Base-by-base conservation (phyloP, 2,888 invertebrate genomes). In the Glyphotaelius pellucidus region DNA sequence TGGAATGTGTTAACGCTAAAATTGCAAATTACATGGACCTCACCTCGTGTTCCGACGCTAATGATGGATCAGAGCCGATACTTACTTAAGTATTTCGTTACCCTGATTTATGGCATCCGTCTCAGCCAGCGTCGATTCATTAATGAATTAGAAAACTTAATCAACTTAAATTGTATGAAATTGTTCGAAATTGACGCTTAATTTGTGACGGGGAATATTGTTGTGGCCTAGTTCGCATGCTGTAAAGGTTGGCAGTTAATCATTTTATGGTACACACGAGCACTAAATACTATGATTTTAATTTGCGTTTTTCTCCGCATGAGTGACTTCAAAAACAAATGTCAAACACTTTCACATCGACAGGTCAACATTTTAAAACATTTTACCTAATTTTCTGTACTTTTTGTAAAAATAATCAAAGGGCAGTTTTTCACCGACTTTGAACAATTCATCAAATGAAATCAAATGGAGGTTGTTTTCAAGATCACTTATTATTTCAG, bases 21-120 rank as follows among this genome's bases (percentile, higher is more conserved):
- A 92, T 92, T 85, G 92, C 90, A 91, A 92, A 90, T 92, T 90
- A 91, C 32, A 89, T 90, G 91, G 88, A 67, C 52, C 89, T 35
- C 80, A 89, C 89, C 52, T 86, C 86, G 85, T 90, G 81, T 81
- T 42, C 90, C 90, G 90, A 67, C 88, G 84, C 87, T 38, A 88
- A 83, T 86, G 80, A 90, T 80, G 32, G 67, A 90, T 80, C 35
- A 31, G 7, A 90, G 42, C 84, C 79, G 31, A 80, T 90, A 79
- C 67, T 86, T 80, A 89, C 30, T 81, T 32, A 42, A 86, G 85
- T 90, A 92, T 86, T 92, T 92, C 67, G 85, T 90, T 90, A 92
- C 89, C 80, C 90, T 90, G 92, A 90, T 92, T 92, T 92, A 92
- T 92, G 80, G 81, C 81, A 92, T 92, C 83, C 81, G 89, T 87